phyloP scores from a whole-genome alignment of 2,797 vertebrate species.

The Falco biarmicus region DNA sequence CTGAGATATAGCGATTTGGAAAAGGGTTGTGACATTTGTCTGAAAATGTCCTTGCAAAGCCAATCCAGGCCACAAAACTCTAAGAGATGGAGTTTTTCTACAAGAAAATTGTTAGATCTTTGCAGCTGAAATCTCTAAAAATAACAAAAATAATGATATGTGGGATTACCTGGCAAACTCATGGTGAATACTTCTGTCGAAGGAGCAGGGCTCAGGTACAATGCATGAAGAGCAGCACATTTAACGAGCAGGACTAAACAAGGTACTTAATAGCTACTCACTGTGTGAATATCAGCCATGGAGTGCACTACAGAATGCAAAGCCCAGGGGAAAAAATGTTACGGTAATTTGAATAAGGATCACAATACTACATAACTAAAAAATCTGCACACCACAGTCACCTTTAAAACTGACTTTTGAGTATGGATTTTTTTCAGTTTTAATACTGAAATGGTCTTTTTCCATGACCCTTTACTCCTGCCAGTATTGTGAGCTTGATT shows the following conservation, averaged over 20 bases:
- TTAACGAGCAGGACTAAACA: neutral
- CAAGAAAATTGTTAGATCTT: neutral
- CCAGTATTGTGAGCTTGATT: neutral
- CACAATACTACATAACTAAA: neutral
- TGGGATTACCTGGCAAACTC: neutral
- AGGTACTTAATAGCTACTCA: neutral
- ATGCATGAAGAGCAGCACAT: neutral
- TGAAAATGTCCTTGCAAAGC: neutral
- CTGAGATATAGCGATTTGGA: neutral
- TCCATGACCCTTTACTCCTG: neutral
- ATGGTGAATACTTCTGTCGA: neutral
- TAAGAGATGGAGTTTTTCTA: neutral
- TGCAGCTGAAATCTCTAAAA: neutral
- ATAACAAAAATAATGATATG: neutral
- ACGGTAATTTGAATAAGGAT: neutral
- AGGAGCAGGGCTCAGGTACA: neutral
- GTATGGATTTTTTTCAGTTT: fast-evolving
- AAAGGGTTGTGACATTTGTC: neutral
- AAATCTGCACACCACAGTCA: neutral
- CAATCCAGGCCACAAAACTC: neutral
- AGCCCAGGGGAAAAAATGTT: neutral
- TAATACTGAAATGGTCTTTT: neutral
- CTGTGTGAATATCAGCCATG: neutral
- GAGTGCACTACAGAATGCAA: neutral
- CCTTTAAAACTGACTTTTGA: neutral